Conservation (phyloP, 2,113 vertebrate genomes). For the Pygoscelis adeliae region DNA sequence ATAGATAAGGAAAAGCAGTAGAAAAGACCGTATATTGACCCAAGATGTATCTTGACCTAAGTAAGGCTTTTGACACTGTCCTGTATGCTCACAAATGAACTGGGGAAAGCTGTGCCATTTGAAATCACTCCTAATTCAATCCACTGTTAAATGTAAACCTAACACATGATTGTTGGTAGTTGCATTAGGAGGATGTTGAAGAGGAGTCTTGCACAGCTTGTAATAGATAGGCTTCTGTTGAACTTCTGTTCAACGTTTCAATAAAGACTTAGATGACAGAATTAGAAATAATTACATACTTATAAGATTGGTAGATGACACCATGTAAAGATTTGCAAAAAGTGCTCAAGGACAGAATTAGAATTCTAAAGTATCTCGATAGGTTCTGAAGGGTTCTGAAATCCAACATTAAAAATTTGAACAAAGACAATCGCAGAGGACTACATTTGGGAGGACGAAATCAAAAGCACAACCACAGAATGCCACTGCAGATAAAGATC, state of each 20-base stretch:
- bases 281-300: background rate
- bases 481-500: background rate
- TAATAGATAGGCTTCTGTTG: background rate
- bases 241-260: background rate
- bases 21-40: background rate
- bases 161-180: background rate
- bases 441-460: background rate
- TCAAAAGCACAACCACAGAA: background rate
- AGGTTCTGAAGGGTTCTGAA: background rate
- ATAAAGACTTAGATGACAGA: background rate
- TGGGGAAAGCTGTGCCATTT: background rate
- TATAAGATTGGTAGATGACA: background rate
- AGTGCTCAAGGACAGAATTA: background rate
- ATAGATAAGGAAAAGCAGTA: background rate
- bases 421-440: rapidly evolving
- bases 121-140: background rate
- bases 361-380: background rate
- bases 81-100: background rate
- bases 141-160: background rate
- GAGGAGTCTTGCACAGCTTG: background rate
- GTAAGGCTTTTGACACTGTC: background rate
- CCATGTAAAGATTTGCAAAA: background rate
- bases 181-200: background rate
- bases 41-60: background rate
- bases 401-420: background rate